Evolutionary conservation across 2,113 vertebrate species (phyloP).

Genomic region (Syrrhaptes paradoxus): DNA sequence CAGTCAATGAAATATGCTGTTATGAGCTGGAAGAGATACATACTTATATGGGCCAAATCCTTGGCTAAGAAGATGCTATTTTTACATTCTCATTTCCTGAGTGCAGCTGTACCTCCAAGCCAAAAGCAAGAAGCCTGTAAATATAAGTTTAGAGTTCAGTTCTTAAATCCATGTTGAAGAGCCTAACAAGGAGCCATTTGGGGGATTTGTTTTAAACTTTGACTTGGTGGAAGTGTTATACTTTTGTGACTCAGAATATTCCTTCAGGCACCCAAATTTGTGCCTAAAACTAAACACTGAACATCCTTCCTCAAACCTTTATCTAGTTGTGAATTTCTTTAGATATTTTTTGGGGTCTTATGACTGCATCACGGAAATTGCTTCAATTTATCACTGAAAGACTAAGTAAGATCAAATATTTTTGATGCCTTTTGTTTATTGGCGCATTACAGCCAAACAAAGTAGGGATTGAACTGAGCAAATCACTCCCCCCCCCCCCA

Average conservation of each 20-base stretch:
- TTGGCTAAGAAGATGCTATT: constrained; percentile 45
- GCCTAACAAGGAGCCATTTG: background rate
- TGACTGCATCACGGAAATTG: background rate
- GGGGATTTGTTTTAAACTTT: background rate
- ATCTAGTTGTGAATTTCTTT: background rate
- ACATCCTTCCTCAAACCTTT: background rate
- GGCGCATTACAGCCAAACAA: background rate
- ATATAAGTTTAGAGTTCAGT: background rate
- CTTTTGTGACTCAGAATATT: background rate
- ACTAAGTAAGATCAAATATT: background rate
- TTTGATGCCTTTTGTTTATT: background rate
- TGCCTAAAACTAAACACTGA: background rate
- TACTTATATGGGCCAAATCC: background rate
- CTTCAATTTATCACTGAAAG: background rate
- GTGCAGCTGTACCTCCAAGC: background rate
- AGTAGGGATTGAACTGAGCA: background rate
- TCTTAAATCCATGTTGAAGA: background rate
- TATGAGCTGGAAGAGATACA: constrained; percentile 5
- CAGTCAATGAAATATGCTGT: background rate
- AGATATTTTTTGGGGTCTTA: background rate
- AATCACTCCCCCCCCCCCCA: rapidly evolving
- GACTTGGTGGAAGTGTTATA: background rate
- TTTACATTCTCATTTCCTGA: constrained; percentile 54
- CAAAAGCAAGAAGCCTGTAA: background rate
- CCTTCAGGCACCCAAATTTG: background rate